Conservation (phyloP, 2,797 vertebrate species). For the Molothrus aeneus region DNA sequence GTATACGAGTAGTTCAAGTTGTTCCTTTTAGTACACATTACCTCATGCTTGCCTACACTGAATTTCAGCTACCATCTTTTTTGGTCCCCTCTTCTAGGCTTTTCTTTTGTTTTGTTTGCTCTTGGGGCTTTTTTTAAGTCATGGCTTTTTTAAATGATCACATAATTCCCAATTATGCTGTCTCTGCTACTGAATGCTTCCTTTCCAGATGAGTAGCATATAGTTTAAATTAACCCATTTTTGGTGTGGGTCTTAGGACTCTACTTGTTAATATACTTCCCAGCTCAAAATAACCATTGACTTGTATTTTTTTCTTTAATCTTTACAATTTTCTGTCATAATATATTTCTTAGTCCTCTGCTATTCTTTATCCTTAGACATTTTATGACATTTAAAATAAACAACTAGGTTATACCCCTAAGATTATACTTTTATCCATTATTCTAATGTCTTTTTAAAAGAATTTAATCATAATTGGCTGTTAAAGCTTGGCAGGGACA, state of each 20-base stretch:
- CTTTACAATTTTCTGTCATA: background rate
- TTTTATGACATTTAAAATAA: background rate
- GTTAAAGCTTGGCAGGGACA: background rate
- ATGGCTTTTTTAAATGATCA: background rate
- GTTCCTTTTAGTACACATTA: constrained; percentile 8
- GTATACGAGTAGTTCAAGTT: background rate
- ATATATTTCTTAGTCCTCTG: background rate
- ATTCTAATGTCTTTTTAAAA: background rate
- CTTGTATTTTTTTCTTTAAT: background rate
- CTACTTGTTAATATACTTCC: background rate
- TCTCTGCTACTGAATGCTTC: background rate
- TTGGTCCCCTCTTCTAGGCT: background rate
- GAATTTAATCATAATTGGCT: background rate
- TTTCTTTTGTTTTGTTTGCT: background rate
- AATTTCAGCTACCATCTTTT: background rate
- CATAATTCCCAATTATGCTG: background rate
- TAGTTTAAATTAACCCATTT: background rate
- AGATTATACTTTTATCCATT: background rate
- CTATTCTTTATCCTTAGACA: background rate
- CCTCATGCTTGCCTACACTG: background rate
- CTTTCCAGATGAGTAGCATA: background rate
- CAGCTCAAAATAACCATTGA: background rate
- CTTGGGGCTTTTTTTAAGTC: background rate
- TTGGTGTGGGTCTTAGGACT: background rate
- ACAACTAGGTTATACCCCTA: background rate